phyloP scores from a whole-genome alignment of 2,888 invertebrate species.

The Rhingia campestris region DNA sequence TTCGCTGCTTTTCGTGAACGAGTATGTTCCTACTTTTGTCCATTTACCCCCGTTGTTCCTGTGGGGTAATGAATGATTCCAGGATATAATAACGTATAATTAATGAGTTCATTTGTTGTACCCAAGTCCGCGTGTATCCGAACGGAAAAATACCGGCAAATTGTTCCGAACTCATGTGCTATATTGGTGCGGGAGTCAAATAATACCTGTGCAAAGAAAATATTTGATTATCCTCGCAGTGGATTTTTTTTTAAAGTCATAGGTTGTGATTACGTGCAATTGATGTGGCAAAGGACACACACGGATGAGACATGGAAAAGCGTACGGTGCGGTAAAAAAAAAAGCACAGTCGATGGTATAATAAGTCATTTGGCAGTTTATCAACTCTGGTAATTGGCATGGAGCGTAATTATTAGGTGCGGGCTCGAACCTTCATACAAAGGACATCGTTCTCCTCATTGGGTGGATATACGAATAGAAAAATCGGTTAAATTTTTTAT shows the following conservation, averaged over 20 bases:
- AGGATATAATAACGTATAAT: slow-evolving; percentile 70
- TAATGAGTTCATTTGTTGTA: slow-evolving; percentile 52
- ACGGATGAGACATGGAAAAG: slow-evolving; percentile 27
- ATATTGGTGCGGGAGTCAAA: slow-evolving; percentile 6
- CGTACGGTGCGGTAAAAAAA: background rate
- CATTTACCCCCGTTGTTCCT: background rate
- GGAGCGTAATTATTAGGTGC: slow-evolving; percentile 56
- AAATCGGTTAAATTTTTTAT: slow-evolving; percentile 21
- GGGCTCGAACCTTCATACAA: slow-evolving; percentile 1
- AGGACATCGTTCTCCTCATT: slow-evolving; percentile 28
- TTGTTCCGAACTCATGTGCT: slow-evolving; percentile 13
- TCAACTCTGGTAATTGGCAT: slow-evolving; percentile 55
- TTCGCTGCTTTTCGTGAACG: slow-evolving; percentile 2
- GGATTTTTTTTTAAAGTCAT: slow-evolving; percentile 57
- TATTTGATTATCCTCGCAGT: slow-evolving; percentile 50
- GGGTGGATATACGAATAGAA: background rate
- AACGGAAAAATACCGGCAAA: slow-evolving; percentile 42
- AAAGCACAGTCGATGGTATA: background rate
- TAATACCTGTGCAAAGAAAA: slow-evolving; percentile 54
- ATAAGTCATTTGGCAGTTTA: slow-evolving; percentile 54
- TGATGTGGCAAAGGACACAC: slow-evolving; percentile 64
- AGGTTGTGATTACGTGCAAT: slow-evolving; percentile 58
- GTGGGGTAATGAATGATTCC: slow-evolving; percentile 55
- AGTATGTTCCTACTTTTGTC: background rate
- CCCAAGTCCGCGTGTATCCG: slow-evolving; percentile 31